A percentile compares a stretch with the other conserved stretches of the same genome.
phyloP scores from a whole-genome alignment of 2,113 vertebrate genomes.

The Tiliqua scincoides region DNA sequence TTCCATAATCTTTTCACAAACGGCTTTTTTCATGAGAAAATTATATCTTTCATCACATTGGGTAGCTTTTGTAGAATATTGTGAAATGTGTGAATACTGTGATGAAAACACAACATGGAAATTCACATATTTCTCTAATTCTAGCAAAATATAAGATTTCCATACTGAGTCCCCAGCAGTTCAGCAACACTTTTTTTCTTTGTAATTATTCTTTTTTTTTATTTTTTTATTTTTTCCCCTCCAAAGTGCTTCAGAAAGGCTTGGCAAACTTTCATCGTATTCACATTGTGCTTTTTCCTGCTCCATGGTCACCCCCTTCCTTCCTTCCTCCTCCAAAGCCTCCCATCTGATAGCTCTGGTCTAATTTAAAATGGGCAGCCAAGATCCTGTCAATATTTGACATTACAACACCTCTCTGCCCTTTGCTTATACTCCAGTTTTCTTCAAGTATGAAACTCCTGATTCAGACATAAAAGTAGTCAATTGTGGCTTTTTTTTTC shows the following conservation, averaged over 20 bases:
- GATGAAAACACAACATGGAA: slow-evolving; percentile 23
- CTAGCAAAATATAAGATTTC: slow-evolving; percentile 4
- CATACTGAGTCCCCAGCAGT: slow-evolving; percentile 12
- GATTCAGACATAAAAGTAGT: neutral
- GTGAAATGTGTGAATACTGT: slow-evolving; percentile 27
- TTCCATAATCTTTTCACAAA: slow-evolving; percentile 15
- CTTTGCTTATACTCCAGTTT: neutral
- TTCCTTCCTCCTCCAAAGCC: slow-evolving; percentile 1
- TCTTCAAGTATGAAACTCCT: neutral
- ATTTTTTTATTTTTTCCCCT: no score
- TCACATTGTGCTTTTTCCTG: neutral
- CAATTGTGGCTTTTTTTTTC: neutral
- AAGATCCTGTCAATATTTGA: slow-evolving; percentile 32
- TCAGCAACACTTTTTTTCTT: neutral
- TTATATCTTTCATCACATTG: slow-evolving; percentile 26
- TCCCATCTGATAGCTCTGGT: neutral
- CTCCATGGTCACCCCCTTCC: neutral
- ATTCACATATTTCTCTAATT: slow-evolving; percentile 13
- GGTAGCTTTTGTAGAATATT: slow-evolving; percentile 15
- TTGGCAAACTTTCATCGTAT: slow-evolving; percentile 14
- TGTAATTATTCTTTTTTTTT: slow-evolving; percentile 22
- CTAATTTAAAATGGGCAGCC: slow-evolving; percentile 34
- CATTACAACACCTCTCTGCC: slow-evolving; percentile 28
- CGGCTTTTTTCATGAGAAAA: neutral
- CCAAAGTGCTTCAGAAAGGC: slow-evolving; percentile 13